Percentiles rank a stretch among this genome's conserved stretches.
phyloP scores from a whole-genome alignment of 2,113 vertebrate genomes.

The Lamprologus callipterus region DNA sequence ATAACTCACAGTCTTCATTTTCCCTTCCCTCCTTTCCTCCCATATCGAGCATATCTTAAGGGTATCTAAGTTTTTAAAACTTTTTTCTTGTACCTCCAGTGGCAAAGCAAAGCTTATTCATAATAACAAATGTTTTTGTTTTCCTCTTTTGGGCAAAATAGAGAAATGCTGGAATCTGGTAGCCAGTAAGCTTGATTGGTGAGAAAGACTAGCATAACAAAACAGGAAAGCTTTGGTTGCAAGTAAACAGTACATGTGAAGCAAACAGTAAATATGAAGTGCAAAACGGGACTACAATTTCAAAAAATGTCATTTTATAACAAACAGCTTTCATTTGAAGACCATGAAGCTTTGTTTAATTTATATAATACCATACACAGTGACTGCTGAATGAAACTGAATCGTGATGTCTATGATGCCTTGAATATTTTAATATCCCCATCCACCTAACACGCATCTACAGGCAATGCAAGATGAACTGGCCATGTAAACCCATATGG shows the following conservation, averaged over 20 bases:
- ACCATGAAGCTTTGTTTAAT: not conserved
- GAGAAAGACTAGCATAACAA: not conserved
- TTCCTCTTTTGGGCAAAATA: not conserved
- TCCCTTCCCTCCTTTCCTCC: not conserved
- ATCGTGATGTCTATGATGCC: not conserved
- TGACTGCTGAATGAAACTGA: not conserved
- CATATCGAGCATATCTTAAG: not conserved
- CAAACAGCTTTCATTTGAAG: not conserved
- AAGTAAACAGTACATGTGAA: not conserved
- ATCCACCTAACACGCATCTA: not conserved
- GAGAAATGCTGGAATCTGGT: not conserved
- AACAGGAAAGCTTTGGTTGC: not conserved
- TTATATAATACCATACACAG: not conserved
- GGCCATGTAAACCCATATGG: not conserved
- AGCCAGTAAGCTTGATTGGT: not conserved
- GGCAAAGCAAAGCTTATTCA: not conserved
- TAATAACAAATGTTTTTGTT: not conserved
- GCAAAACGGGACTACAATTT: not conserved
- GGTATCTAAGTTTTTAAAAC: not conserved
- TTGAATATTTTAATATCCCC: not conserved
- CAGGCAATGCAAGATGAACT: not conserved
- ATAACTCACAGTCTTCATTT: not conserved
- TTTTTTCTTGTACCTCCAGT: not conserved
- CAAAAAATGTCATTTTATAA: not conserved
- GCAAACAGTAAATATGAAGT: not conserved